Conservation (phyloP, 1,140 invertebrate species). For the Aradophagus sp. region DNA sequence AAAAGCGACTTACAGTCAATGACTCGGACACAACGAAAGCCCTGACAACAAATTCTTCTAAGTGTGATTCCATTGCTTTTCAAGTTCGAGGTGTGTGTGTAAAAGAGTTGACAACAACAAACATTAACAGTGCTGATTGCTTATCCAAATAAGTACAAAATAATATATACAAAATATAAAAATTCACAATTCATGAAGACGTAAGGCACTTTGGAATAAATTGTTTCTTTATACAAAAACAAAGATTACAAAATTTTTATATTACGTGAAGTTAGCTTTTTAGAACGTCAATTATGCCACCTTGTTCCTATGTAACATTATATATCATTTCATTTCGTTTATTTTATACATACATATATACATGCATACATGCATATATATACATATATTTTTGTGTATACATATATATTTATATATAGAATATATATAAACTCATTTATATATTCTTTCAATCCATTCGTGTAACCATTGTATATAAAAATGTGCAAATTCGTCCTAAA, state of each 20-base stretch:
- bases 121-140: slow-evolving; percentile 39
- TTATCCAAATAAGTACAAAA: slow-evolving; percentile 67
- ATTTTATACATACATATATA: slow-evolving; percentile 34
- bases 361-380: slow-evolving; percentile 24
- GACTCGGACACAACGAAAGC: no score
- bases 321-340: slow-evolving; percentile 20
- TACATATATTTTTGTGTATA: slow-evolving; percentile 32
- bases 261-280: slow-evolving; percentile 26
- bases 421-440: slow-evolving; percentile 16
- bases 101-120: slow-evolving; percentile 59
- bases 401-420: slow-evolving; percentile 30
- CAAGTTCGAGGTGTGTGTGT: slow-evolving; percentile 19
- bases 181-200: slow-evolving; percentile 55
- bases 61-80: slow-evolving; percentile 24
- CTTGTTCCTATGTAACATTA: slow-evolving; percentile 36
- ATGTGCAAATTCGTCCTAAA: slow-evolving; percentile 39
- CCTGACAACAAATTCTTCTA: slow-evolving; percentile 19
- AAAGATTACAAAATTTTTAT: slow-evolving; percentile 32
- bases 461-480: slow-evolving; percentile 30
- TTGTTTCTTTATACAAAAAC: slow-evolving; percentile 62
- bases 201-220: slow-evolving; percentile 73
- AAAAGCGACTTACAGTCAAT: no score
- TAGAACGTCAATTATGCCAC: slow-evolving; percentile 47
- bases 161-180: slow-evolving; percentile 65
- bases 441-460: slow-evolving; percentile 22